Percentiles rank a stretch among this genome's conserved stretches.
Conservation (phyloP, 1,140 invertebrate genomes). For the Euura saliciscinereae region DNA sequence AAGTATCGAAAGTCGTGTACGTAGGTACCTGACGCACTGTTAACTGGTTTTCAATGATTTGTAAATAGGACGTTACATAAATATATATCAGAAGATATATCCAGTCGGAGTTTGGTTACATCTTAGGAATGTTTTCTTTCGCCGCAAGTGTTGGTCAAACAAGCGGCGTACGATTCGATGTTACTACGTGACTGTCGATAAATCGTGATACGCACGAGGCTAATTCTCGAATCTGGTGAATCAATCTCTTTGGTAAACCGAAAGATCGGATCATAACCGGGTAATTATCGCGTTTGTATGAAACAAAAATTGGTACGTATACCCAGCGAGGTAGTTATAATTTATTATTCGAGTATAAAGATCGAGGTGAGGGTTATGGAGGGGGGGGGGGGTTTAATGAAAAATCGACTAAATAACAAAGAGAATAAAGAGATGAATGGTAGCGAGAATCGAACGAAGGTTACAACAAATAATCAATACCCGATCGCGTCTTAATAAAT, state of each 20-base stretch:
- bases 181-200: too few species aligned
- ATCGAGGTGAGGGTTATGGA: background rate
- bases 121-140: slow-evolving; percentile 29
- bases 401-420: too few species aligned
- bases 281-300: background rate
- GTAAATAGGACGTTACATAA: slow-evolving; percentile 7
- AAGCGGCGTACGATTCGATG: background rate
- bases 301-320: background rate
- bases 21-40: background rate
- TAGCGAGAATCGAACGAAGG: background rate
- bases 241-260: too few species aligned
- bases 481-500: slow-evolving; percentile 7
- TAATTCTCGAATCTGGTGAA: too few species aligned
- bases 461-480: slow-evolving; percentile 5
- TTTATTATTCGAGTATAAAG: background rate
- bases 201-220: too few species aligned
- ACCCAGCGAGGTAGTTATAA: background rate
- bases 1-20: too few species aligned
- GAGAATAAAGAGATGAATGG: background rate
- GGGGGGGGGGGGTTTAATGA: background rate
- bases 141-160: background rate
- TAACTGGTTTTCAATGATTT: slow-evolving; percentile 12
- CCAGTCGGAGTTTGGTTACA: slow-evolving; percentile 25
- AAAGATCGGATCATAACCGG: background rate
- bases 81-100: background rate